These are phyloP conservation scores for Phaethon lepturus DNA, from an alignment of 2,113 vertebrate genomes.

Conservation along the genomic window DNA sequence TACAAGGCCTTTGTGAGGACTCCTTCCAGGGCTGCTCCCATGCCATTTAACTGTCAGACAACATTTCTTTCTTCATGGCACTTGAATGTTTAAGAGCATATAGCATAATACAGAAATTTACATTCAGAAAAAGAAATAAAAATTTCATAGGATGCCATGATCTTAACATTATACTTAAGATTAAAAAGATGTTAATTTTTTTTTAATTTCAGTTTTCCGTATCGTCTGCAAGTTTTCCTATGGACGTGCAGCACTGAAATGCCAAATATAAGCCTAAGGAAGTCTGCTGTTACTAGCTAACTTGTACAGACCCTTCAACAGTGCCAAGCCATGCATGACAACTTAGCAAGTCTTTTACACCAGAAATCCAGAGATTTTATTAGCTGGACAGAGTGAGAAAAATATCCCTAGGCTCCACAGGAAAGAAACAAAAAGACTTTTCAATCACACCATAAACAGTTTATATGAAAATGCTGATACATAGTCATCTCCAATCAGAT, in stretches of 20 bases:
- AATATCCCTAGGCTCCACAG: neutral
- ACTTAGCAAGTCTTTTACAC: neutral
- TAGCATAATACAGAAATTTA: neutral
- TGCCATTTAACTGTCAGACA: neutral
- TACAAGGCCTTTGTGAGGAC: neutral
- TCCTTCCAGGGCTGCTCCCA: neutral
- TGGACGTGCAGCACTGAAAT: neutral
- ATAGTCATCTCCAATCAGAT: neutral
- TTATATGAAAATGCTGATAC: neutral
- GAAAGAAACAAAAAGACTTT: neutral
- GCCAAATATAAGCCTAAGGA: neutral
- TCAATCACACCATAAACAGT: neutral
- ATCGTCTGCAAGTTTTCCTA: neutral
- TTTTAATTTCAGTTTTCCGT: neutral
- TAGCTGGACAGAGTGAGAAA: neutral
- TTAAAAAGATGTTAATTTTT: too few species aligned
- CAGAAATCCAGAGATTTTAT: neutral
- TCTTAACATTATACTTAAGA: neutral
- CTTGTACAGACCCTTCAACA: neutral
- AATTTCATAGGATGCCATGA: neutral
- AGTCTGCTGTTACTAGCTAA: neutral
- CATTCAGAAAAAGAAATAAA: neutral
- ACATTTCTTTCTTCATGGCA: neutral
- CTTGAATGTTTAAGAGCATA: neutral
- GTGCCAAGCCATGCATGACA: neutral